Base-by-base conservation (phyloP, 2,888 invertebrate species). In the Chirona hameri region DNA sequence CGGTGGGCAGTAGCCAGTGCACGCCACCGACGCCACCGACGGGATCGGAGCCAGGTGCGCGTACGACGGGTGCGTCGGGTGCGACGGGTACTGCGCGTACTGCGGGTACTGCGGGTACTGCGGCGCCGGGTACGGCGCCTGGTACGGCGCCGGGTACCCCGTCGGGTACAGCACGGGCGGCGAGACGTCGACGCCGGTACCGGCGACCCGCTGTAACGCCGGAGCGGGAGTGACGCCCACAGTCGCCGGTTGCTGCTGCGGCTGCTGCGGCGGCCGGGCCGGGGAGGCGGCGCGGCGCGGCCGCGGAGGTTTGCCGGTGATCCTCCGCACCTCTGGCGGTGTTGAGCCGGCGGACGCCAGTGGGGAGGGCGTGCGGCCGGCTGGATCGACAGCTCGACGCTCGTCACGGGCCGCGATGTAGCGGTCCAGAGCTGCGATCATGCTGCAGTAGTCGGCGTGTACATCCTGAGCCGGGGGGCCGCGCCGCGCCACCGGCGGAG, bases 41-140 rank as follows among this genome's bases (percentile, higher is more conserved):
- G 76, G 76, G 31, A 76, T 76, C 39, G 76, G 76, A 14, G 76
- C 5, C 76, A 76, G 76, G 76, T 76, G 76, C 39, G 76, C 76
- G 39, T 76, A 76, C 39, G 76, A 76, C 31, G 76, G 76, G 39
- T 76, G 76, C 39, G 76, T 76, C 21, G 76, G 76, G 39, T 76
- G 29, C 39, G 76, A 31, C 18, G 76, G 21, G 5, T 2, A 10
- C 12, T n/a, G 14, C 21, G 76, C 31, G 31, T 29, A 31, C 29
- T 24, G 5, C 1, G 69, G 10, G 29, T 10, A 29, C 69, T 10
- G 29, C 76, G 27, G 21, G 15, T 5, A 4, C 14, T 1, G 72
- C 31, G 31, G 24, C 29, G 29, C 31, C 15, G 31, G 72, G 72
- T 5, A n/a, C 76, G 39, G 0, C 21, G 76, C 39, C 21, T 14